These are phyloP conservation scores for Ginglymostoma cirratum DNA, from an alignment of 2,113 vertebrate species.

Conservation along the genomic window DNA sequence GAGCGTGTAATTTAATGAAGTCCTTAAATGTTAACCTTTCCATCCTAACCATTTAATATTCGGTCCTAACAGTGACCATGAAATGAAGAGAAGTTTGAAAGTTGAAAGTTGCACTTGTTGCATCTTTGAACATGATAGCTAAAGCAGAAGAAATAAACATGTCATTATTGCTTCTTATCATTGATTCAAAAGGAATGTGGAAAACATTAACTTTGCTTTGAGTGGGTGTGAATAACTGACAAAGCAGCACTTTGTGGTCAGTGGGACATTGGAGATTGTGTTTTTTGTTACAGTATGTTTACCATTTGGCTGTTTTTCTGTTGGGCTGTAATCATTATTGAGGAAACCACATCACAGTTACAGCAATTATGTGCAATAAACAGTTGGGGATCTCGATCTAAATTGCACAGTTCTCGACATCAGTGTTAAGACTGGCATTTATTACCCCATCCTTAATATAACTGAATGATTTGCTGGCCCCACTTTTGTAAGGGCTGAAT, in stretches of 20 bases:
- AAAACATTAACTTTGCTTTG: background rate
- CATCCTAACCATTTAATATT: no score
- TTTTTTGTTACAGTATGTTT: background rate
- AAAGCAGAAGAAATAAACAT: background rate
- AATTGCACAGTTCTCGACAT: background rate
- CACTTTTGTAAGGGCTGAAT: background rate
- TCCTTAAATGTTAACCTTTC: background rate
- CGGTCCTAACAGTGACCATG: background rate
- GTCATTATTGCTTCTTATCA: background rate
- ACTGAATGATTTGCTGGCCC: background rate
- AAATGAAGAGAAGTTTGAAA: background rate
- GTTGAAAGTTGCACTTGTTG: background rate
- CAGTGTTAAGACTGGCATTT: background rate
- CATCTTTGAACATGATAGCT: background rate
- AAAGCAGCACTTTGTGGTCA: background rate
- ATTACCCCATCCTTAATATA: background rate
- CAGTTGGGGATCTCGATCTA: background rate
- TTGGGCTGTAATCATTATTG: background rate
- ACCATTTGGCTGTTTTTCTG: background rate
- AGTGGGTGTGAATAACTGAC: background rate
- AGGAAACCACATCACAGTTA: background rate
- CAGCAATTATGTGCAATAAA: background rate
- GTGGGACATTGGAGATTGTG: background rate
- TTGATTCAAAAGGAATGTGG: background rate
- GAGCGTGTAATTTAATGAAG: background rate